These are phyloP conservation scores for Clunio marinus DNA, from an alignment of 2,888 invertebrate genomes.

Conservation along the genomic window DNA sequence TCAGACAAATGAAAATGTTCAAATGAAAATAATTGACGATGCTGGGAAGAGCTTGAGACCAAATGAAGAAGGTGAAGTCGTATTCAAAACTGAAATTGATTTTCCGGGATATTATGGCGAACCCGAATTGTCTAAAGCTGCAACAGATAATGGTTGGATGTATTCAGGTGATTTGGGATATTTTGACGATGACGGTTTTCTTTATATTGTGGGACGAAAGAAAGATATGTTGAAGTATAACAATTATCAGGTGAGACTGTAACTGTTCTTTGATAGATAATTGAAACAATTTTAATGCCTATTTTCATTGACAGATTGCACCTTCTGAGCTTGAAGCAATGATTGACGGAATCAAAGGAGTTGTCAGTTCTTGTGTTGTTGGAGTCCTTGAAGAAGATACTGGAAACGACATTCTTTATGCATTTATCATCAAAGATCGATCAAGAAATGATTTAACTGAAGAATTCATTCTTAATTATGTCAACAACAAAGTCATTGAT, in stretches of 20 bases:
- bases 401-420: slow-evolving; percentile 19
- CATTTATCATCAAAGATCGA: background rate
- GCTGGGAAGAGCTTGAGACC: too few relatives aligned
- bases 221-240: slow-evolving; percentile 47
- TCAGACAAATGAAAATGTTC: too few relatives aligned
- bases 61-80: too few relatives aligned
- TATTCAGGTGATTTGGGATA: slow-evolving; percentile 50
- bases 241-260: slow-evolving; percentile 43
- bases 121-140: too few relatives aligned
- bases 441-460: background rate
- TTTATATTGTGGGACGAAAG: slow-evolving; percentile 46
- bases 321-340: slow-evolving; percentile 8
- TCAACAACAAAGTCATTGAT: slow-evolving; percentile 41
- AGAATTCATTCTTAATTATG: background rate
- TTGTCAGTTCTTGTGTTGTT: slow-evolving; percentile 5
- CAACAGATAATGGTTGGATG: too few relatives aligned
- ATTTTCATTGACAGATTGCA: background rate
- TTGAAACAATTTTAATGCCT: too few relatives aligned
- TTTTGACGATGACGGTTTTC: slow-evolving; percentile 47
- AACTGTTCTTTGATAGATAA: background rate
- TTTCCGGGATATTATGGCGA: too few relatives aligned
- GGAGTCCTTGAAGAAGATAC: background rate
- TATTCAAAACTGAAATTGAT: too few relatives aligned
- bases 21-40: too few relatives aligned
- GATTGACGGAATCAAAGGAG: background rate